phyloP scores from a whole-genome alignment of 2,888 invertebrate genomes.

The Timema cristinae region DNA sequence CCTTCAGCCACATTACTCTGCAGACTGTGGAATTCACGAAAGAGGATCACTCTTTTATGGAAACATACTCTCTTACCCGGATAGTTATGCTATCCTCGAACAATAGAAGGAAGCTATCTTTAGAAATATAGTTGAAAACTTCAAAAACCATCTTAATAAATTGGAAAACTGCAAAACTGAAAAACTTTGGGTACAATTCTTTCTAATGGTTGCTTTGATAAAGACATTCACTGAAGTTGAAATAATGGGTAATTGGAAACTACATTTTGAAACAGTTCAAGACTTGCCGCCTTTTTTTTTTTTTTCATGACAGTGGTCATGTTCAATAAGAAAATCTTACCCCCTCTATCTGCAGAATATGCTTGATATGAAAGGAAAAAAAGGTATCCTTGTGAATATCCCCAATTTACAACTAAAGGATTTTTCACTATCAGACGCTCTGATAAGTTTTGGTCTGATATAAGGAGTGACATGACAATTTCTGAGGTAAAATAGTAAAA shows the following conservation, averaged over 20 bases:
- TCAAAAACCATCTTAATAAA: not conserved
- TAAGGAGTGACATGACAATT: conserved; percentile 19
- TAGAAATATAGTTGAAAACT: not conserved
- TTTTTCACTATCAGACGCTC: conserved; percentile 12
- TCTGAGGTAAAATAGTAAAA: too few relatives aligned
- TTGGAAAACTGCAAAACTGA: conserved; percentile 18
- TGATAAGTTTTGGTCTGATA: conserved; percentile 17
- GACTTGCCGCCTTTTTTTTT: conserved; percentile 25
- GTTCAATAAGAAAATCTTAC: conserved; percentile 28
- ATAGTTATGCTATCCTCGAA: not conserved
- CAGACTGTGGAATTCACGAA: not conserved
- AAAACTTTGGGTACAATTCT: conserved; percentile 27
- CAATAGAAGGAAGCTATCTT: not conserved
- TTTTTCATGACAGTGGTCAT: conserved; percentile 33
- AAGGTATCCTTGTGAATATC: conserved; percentile 11
- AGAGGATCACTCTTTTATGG: not conserved
- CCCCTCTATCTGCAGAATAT: conserved; percentile 32
- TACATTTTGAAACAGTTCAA: conserved; percentile 26
- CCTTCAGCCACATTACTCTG: not conserved
- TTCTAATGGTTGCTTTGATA: conserved; percentile 24
- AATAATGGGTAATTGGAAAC: conserved; percentile 22
- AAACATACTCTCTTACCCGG: not conserved
- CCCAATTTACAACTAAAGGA: conserved; percentile 15
- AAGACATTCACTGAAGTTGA: conserved; percentile 21
- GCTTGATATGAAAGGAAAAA: conserved; percentile 23